These are phyloP conservation scores for Muscicapa striata DNA, from an alignment of 2,797 vertebrate genomes.

Conservation along the genomic window DNA sequence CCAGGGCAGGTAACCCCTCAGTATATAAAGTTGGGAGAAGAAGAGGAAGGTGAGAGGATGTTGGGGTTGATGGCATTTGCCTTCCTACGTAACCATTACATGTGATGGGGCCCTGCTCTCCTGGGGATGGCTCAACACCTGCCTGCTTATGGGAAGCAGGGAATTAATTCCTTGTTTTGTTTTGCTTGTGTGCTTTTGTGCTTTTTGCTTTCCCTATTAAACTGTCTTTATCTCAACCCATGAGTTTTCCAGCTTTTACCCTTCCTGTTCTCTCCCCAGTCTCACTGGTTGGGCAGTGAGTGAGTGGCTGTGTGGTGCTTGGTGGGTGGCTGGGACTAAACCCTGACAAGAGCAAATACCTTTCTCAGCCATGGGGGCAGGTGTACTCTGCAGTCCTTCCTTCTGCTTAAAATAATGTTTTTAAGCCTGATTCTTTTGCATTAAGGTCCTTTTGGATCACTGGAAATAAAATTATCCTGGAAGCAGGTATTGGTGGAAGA, in stretches of 20 bases:
- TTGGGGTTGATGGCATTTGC: background rate
- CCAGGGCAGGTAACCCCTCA: background rate
- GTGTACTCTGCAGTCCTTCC: background rate
- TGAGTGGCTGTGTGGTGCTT: background rate
- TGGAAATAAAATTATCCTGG: background rate
- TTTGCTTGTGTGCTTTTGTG: background rate
- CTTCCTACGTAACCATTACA: fast-evolving
- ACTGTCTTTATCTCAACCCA: background rate
- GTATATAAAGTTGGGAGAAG: background rate
- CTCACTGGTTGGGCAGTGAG: background rate
- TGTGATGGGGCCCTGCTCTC: background rate
- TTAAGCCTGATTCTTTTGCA: background rate
- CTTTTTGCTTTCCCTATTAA: background rate
- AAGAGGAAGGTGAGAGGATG: background rate
- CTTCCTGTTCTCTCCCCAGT: background rate
- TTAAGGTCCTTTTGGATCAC: background rate
- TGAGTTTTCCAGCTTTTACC: background rate
- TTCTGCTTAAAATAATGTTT: background rate
- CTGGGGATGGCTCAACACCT: background rate
- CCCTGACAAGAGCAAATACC: fast-evolving
- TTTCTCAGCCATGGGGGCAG: background rate
- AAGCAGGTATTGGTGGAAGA: background rate
- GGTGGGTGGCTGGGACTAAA: background rate
- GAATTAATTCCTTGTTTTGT: background rate
- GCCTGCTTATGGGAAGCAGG: background rate